Evolutionary conservation across 2,113 vertebrate species (phyloP).

Genomic region (Osmerus eperlanus): DNA sequence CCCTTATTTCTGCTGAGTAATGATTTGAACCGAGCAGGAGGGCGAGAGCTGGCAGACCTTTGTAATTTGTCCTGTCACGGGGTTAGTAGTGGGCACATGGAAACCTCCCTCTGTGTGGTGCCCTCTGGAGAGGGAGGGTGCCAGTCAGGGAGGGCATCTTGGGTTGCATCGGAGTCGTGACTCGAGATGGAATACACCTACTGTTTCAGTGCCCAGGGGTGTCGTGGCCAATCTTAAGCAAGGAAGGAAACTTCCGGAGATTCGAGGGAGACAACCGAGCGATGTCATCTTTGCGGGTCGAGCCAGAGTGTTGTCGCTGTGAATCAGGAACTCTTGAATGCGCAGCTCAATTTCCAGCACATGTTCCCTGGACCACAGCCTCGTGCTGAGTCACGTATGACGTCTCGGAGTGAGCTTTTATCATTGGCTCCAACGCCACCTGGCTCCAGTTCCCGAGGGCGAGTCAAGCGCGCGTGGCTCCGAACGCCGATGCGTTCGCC

Average conservation of each 20-base stretch:
- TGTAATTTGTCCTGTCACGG: constrained; percentile 37
- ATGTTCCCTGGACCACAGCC: constrained; percentile 41
- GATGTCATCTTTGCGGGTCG: constrained; percentile 34
- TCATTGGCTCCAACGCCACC: constrained; percentile 51
- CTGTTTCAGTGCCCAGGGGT: constrained; percentile 9
- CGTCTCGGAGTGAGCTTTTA: constrained; percentile 54
- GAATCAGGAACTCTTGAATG: no score
- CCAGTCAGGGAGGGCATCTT: constrained; percentile 6
- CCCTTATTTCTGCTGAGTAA: constrained; percentile 59
- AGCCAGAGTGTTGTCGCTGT: background rate
- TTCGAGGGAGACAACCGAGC: constrained; percentile 32
- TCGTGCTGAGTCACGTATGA: constrained; percentile 30
- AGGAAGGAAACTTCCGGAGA: background rate
- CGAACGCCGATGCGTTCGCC: constrained; percentile 38
- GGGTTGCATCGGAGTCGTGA: constrained; percentile 9
- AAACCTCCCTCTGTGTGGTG: constrained; percentile 6
- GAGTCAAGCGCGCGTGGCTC: constrained; percentile 24
- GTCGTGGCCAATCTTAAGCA: background rate
- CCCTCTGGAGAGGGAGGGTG: constrained; percentile 17
- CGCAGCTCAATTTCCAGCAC: background rate
- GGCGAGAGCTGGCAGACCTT: constrained; percentile 31
- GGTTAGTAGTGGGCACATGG: constrained; percentile 7
- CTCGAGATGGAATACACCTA: constrained; percentile 32
- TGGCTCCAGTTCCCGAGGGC: constrained; percentile 48
- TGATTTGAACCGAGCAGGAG: constrained; percentile 43